Conservation (phyloP, 1,140 invertebrate species). For the Drosophila serrata region DNA sequence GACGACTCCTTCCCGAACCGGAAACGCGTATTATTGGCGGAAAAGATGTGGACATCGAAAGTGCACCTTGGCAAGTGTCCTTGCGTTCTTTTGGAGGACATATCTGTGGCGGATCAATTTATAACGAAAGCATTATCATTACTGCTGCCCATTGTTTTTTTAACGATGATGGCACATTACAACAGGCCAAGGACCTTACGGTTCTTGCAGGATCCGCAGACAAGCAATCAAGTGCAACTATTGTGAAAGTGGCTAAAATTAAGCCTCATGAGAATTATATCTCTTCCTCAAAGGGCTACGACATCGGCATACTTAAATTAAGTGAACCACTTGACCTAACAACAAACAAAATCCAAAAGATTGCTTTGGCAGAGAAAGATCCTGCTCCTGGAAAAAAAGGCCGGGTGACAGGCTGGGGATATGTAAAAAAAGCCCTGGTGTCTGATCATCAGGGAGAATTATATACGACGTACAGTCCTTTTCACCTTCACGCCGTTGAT, state of each 20-base stretch:
- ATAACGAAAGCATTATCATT: background rate
- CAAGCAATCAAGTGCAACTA: fast-evolving
- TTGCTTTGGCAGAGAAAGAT: background rate
- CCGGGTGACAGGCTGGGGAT: background rate
- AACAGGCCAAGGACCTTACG: fast-evolving
- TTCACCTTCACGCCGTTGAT: background rate
- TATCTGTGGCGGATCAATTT: background rate
- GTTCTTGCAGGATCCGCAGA: background rate
- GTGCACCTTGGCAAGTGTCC: background rate
- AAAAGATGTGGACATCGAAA: background rate
- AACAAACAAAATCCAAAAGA: background rate
- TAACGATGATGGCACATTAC: fast-evolving
- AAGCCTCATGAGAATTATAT: fast-evolving
- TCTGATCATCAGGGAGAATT: too few species aligned
- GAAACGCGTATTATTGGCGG: background rate
- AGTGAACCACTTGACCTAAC: background rate
- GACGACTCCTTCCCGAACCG: background rate
- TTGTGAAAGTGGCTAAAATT: background rate
- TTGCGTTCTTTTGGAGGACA: fast-evolving
- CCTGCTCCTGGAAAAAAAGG: background rate
- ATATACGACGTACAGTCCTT: too few species aligned
- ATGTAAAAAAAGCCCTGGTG: too few species aligned
- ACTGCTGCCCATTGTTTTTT: background rate
- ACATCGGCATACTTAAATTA: background rate
- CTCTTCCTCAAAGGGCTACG: fast-evolving